A percentile compares a stretch with the other conserved stretches of the same genome.
Conservation (phyloP, 2,113 vertebrate genomes). For the Tyrannus savana region DNA sequence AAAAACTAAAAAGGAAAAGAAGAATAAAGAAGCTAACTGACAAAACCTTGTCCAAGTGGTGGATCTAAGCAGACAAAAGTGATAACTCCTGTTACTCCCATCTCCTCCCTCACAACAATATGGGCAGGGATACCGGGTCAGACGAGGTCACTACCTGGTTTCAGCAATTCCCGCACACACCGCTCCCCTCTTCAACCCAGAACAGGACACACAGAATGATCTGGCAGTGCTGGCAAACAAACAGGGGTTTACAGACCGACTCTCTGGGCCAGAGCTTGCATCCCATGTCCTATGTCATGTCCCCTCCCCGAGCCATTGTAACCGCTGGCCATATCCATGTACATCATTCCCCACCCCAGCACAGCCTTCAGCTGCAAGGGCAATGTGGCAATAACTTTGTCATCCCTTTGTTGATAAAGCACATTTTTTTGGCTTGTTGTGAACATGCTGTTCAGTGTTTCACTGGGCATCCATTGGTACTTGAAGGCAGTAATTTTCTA, state of each 20-base stretch:
- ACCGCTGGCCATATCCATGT: rapidly evolving
- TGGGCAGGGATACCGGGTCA: neutral
- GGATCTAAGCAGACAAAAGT: neutral
- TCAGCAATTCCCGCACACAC: neutral
- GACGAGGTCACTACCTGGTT: neutral
- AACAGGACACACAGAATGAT: neutral
- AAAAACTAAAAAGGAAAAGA: neutral
- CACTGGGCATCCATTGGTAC: neutral
- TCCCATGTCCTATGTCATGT: neutral
- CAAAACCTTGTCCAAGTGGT: neutral
- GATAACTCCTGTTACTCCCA: neutral
- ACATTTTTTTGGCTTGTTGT: neutral
- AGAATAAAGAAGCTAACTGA: neutral
- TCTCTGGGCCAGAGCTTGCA: neutral
- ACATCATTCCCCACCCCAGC: neutral
- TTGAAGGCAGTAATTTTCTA: neutral
- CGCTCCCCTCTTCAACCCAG: rapidly evolving
- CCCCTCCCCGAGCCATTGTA: neutral
- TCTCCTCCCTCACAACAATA: neutral
- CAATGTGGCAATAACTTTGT: neutral
- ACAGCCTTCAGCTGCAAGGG: neutral
- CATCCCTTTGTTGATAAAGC: neutral
- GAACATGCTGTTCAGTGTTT: neutral
- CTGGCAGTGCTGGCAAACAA: neutral
- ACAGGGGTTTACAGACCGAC: rapidly evolving